Base-by-base conservation (phyloP, 1,140 invertebrate genomes). In the Drosophila kikkawai region DNA sequence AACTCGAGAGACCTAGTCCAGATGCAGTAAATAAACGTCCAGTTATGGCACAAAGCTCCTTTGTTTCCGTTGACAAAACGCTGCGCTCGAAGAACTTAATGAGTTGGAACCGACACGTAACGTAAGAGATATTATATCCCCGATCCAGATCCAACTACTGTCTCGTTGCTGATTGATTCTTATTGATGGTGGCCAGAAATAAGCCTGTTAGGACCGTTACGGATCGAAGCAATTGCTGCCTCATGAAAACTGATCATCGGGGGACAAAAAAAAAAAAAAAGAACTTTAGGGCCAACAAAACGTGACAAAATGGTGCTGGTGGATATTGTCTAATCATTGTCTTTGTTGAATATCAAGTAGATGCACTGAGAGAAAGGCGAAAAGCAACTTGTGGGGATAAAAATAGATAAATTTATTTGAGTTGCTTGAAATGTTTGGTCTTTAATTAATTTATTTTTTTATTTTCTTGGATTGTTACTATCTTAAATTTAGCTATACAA, bases 281-380 rank as follows among this genome's bases (percentile, higher is more conserved):
- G 6, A 60, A 44, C 26, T 36, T 29, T 36, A 19, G 4, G 15
- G 37, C 15, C 9, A 80, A 75, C 61, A 60, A 76, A 82, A 87
- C 83, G 83, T 86, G 83, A 87, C 83, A 87, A 86, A 73, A 47
- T 60, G 36, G 51, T 57, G 56, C 48, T 55, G 44, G 44, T 47
- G 78, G 74, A 82, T 78, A 39, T 80, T 88, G 84, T 83, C 69
- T 69, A 79, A 71, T 84, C 80, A 86, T 87, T 75, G 75, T 50
- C 26, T 26, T 15, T 64, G 48, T 39, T 75, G 78, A 75, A 88
- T 78, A 71, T 83, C 66, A 71, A 69, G 58, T 37, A 80, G 68
- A 41, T 67, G 57, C 67, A 57, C 61, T 44, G 29, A 12, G 55
- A 47, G 58, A 65, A 44, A 57, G 3, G 7, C 1, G 1, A 7